Evolutionary conservation across 2,797 vertebrate genomes (phyloP), one percentile per base, ranked within the genome.

Genomic region (Epinephelus coioides): DNA sequence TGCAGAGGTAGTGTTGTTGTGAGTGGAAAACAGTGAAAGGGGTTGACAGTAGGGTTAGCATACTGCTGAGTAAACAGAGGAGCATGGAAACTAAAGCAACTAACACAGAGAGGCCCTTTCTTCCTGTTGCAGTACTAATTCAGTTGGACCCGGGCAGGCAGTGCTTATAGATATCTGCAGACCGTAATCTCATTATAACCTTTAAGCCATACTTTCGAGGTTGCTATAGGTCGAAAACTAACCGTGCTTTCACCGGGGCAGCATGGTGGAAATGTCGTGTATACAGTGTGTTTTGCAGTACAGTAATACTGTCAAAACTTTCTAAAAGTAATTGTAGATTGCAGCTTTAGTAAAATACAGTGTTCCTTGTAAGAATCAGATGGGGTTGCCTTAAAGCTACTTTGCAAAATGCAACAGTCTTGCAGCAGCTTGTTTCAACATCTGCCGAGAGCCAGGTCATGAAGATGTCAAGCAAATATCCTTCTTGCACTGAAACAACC

Each of bases 121-220:
- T 89, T 88, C 79, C 83, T 70, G 74, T 64, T 76, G 79, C 86
- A 84, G 64, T 18, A 70, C 86, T 89, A 89, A 92, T 92, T 91
- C 84, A 91, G 86, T 85, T 88, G 87, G 57, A 90, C 67, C 50
- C 15, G 19, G 60, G 55, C 86, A 88, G 82, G 83, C 86, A 65
- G 83, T 74, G 81, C 88, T 89, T 88, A 89, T 83, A 91, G 87
- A 93, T 92, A 93, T 90, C 90, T 92, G 64, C 86, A 84, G 76
- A 80, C 74, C 40, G 25, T 92, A 94, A 95, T 95, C 94, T 93
- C 85, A 91, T 94, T 94, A 93, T 59, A 86, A 86, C 79, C 88
- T 83, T 43, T 92, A 94, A 93, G 87, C 87, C 86, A 89, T 83
- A 88, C 88, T 91, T 92, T 90, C 85, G 87, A 93, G 90, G 93